Evolutionary conservation across 1,140 invertebrate genomes (phyloP).

Genomic region (Papilio xuthus): DNA sequence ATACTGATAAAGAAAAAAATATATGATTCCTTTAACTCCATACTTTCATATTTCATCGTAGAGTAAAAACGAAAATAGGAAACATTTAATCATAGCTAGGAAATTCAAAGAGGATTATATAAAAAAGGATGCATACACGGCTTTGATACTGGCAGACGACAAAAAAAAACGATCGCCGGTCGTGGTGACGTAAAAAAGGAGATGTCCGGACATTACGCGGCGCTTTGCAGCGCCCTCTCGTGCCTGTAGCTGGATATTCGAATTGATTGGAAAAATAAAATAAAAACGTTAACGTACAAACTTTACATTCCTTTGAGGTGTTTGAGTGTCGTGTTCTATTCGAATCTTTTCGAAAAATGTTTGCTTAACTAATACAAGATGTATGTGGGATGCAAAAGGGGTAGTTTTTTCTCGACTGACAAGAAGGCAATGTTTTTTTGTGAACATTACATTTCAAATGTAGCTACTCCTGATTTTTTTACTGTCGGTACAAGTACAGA

Average conservation of each 20-base stretch:
- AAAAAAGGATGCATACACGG: constrained; percentile 52
- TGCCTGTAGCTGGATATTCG: constrained; percentile 62
- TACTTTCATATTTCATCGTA: not conserved
- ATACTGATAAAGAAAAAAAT: too few relatives aligned
- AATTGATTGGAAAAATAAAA: constrained; percentile 55
- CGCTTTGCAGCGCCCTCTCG: constrained; percentile 59
- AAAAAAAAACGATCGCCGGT: constrained; percentile 49
- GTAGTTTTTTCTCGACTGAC: not conserved
- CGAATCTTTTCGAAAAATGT: not conserved
- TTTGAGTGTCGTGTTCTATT: constrained; percentile 15
- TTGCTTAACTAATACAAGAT: not conserved
- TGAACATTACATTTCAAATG: not conserved
- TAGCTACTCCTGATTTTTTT: not conserved
- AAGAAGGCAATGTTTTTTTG: not conserved
- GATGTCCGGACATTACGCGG: constrained; percentile 63
- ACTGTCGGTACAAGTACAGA: not conserved
- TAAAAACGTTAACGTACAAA: constrained; percentile 36
- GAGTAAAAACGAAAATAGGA: not conserved
- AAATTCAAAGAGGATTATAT: constrained; percentile 31
- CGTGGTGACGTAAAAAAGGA: constrained; percentile 40
- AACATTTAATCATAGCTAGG: not conserved
- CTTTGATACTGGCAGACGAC: constrained; percentile 54
- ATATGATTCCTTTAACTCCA: not conserved
- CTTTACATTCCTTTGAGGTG: constrained; percentile 31
- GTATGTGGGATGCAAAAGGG: not conserved